A percentile compares a stretch with the other conserved stretches of the same genome.
These are phyloP conservation scores for Scaptomyza flava DNA, from an alignment of 2,888 invertebrate genomes.

Conservation along the genomic window DNA sequence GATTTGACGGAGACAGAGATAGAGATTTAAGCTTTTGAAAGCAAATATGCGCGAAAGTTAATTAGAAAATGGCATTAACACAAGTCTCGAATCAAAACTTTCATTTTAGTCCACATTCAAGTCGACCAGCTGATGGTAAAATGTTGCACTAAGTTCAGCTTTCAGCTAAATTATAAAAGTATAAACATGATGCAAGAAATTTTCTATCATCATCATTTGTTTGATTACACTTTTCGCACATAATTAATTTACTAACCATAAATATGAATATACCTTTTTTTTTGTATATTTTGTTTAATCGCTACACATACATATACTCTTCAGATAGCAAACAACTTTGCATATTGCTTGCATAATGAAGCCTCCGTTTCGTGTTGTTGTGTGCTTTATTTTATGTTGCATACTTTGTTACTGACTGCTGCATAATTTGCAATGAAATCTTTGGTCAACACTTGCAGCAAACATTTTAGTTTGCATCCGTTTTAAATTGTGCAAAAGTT, in stretches of 20 bases:
- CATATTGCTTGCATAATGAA: conserved; percentile 28
- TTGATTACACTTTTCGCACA: conserved; percentile 22
- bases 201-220: conserved; percentile 15
- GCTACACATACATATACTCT: conserved; percentile 6
- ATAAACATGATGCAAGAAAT: conserved; percentile 1
- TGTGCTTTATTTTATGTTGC: conserved; percentile 20
- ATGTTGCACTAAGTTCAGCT: conserved; percentile 3
- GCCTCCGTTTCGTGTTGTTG: conserved; percentile 25
- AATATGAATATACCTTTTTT: not conserved
- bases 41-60: conserved; percentile 60
- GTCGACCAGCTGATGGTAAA: not conserved
- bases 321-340: conserved; percentile 16
- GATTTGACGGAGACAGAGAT: not conserved
- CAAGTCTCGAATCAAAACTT: not conserved
- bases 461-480: conserved; percentile 9
- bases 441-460: conserved; percentile 4
- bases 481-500: conserved; percentile 3
- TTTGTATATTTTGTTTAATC: not conserved
- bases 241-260: conserved; percentile 9
- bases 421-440: conserved; percentile 23
- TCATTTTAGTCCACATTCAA: not conserved
- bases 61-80: conserved; percentile 56
- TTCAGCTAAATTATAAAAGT: conserved; percentile 12
- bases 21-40: not conserved
- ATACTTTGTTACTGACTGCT: conserved; percentile 29